phyloP scores from a whole-genome alignment of 1,140 invertebrate genomes.

The Bicyclus anynana region DNA sequence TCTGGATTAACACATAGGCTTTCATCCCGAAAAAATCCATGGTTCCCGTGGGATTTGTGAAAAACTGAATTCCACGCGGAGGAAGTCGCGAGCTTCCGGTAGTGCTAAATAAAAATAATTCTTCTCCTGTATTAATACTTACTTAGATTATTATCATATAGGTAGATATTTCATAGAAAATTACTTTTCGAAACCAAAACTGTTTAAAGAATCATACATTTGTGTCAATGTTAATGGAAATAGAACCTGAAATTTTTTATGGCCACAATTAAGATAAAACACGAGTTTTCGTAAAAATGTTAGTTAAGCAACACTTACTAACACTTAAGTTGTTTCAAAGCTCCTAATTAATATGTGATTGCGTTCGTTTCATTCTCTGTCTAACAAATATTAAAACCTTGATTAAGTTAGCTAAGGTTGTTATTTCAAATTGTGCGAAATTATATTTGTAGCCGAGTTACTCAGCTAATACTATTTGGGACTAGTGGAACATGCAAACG shows the following conservation, averaged over 20 bases:
- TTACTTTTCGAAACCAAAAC: neutral
- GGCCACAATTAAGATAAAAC: neutral
- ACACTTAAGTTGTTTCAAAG: neutral
- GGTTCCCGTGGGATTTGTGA: too few relatives aligned
- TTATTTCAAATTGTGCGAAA: too few relatives aligned
- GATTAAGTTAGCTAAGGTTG: neutral
- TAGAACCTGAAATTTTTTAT: conserved; percentile 2
- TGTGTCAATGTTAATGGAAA: neutral
- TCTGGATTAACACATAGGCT: too few relatives aligned
- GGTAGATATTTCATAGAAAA: neutral
- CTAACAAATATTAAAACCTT: neutral
- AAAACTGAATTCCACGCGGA: too few relatives aligned
- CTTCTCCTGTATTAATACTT: too few relatives aligned
- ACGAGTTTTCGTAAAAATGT: neutral
- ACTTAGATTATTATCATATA: too few relatives aligned
- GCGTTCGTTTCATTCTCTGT: neutral
- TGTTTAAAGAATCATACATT: neutral
- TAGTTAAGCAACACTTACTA: neutral
- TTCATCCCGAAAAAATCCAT: too few relatives aligned
- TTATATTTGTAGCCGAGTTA: too few relatives aligned
- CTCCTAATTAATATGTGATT: neutral
- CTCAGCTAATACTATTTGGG: too few relatives aligned
- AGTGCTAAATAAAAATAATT: too few relatives aligned
- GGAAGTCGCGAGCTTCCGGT: too few relatives aligned
- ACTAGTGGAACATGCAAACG: too few relatives aligned